Percentiles rank a stretch among this genome's conserved stretches.
These are phyloP conservation scores for Champsocephalus esox DNA, from an alignment of 2,797 vertebrate genomes.

Conservation along the genomic window DNA sequence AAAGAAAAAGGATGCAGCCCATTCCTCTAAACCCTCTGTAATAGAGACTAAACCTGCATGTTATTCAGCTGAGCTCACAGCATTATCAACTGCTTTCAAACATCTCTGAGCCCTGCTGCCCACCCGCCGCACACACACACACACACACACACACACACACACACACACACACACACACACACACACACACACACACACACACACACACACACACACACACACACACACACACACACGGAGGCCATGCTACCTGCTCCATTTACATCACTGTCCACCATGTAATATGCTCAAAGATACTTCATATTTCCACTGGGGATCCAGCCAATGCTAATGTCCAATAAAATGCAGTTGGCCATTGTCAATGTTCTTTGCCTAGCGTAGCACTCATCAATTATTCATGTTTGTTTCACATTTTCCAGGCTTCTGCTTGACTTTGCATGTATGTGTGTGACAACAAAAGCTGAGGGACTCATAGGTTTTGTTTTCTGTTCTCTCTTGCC, in stretches of 20 bases:
- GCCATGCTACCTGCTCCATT: constrained; percentile 48
- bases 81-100: constrained; percentile 59
- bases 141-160: too few species aligned
- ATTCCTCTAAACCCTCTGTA: constrained; percentile 25
- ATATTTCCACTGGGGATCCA: constrained; percentile 36
- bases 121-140: constrained; percentile 26
- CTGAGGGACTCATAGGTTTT: constrained; percentile 31
- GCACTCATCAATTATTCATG: constrained; percentile 57
- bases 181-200: too few species aligned
- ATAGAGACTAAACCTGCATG: constrained; percentile 54
- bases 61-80: constrained; percentile 55
- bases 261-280: constrained; percentile 47
- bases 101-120: constrained; percentile 47
- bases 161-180: too few species aligned
- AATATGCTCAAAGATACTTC: constrained; percentile 12
- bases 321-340: constrained; percentile 42
- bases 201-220: too few species aligned
- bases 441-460: constrained; percentile 25
- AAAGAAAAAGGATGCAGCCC: constrained; percentile 17
- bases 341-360: constrained; percentile 48
- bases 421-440: constrained; percentile 45
- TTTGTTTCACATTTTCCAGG: constrained; percentile 22
- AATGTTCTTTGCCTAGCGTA: constrained; percentile 27
- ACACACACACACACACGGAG: constrained; percentile 23
- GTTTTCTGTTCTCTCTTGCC: constrained; percentile 39